A percentile compares a stretch with the other conserved stretches of the same genome.
Evolutionary conservation across 2,797 vertebrate genomes (phyloP).

Genomic region (Cichlasoma orientale): DNA sequence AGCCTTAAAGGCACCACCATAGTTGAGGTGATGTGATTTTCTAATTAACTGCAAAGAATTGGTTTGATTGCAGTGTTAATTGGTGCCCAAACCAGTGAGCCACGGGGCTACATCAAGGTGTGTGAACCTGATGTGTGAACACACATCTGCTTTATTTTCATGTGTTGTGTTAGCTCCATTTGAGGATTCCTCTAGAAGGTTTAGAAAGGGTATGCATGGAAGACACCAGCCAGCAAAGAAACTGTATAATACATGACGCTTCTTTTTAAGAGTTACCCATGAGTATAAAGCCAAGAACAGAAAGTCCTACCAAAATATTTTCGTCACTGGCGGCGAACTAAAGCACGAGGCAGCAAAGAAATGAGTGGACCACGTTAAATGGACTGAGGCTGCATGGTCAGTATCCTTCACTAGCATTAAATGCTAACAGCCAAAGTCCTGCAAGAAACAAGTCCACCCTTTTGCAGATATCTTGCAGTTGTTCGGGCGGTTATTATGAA

Average conservation of each 20-base stretch:
- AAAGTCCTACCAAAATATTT: neutral
- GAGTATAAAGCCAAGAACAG: neutral
- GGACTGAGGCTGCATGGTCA: no score
- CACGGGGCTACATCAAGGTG: neutral
- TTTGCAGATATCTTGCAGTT: neutral
- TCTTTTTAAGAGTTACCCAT: neutral
- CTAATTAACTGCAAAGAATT: neutral
- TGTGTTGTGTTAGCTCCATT: neutral
- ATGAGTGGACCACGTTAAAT: no score
- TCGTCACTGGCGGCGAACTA: neutral
- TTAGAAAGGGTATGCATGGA: neutral
- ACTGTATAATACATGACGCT: neutral
- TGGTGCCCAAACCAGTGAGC: neutral
- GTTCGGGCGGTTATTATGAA: neutral
- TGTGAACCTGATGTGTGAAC: conserved; percentile 3
- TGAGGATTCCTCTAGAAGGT: neutral
- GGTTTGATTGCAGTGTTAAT: conserved; percentile 10
- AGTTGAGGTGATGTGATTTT: neutral
- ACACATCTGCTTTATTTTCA: neutral
- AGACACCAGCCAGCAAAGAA: neutral
- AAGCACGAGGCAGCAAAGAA: neutral
- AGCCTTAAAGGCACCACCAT: neutral
- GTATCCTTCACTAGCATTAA: no score
- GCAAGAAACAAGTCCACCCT: neutral
- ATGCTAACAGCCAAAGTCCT: neutral